phyloP scores from a whole-genome alignment of 2,113 vertebrate genomes.

The Nesogale talazaci region DNA sequence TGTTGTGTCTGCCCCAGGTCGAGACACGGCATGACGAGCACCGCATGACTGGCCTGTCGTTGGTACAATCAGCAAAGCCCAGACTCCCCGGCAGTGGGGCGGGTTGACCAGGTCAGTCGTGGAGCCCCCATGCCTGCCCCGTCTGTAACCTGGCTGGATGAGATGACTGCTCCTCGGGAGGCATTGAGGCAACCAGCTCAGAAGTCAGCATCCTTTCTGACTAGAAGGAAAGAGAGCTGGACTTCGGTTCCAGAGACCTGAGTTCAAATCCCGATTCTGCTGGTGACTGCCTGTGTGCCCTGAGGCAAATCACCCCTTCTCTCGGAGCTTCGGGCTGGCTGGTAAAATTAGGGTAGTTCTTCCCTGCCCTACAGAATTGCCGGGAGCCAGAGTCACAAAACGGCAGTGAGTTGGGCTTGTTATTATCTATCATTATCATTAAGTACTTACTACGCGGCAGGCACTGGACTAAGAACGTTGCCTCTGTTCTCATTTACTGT shows the following conservation, averaged over 20 bases:
- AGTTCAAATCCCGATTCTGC: conserved; percentile 11
- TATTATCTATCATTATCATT: too few species aligned
- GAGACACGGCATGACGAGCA: not conserved
- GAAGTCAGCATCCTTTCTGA: not conserved
- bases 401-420: too few species aligned
- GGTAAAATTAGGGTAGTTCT: not conserved
- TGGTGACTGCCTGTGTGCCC: not conserved
- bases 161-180: not conserved
- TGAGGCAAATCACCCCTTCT: not conserved
- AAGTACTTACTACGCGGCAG: too few species aligned
- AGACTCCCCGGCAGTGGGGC: not conserved
- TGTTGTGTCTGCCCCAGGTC: not conserved
- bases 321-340: not conserved
- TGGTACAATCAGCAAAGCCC: not conserved
- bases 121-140: not conserved
- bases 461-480: too few species aligned
- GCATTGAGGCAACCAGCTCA: not conserved
- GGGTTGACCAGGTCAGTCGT: not conserved
- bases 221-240: not conserved
- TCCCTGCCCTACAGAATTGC: too few species aligned
- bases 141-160: not conserved
- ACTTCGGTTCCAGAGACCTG: too few species aligned
- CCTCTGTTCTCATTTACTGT: too few species aligned
- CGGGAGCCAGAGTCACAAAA: too few species aligned
- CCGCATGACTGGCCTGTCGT: not conserved